Base-by-base conservation (phyloP, 30 jellyfish, hydroid and myxozoan species). In the Catostylus mosaicus region DNA sequence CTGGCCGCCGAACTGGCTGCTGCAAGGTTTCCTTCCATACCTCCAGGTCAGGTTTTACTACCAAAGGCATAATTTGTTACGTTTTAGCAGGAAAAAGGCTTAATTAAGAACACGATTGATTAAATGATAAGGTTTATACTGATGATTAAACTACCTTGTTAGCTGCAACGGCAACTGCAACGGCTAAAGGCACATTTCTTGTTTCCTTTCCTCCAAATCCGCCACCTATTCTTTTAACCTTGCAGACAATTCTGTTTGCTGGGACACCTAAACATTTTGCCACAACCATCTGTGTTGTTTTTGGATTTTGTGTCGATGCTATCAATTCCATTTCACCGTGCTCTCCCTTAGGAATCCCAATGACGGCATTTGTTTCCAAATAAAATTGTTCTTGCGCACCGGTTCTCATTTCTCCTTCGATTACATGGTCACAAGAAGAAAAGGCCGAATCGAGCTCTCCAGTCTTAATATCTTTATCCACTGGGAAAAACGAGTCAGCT, bases 171-270 rank as follows among this genome's bases (percentile, higher is more conserved):
- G 89, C 89, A 62, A 50, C 81, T 27, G 36, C 89, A 40, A 48
- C 82, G 0, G 76, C 57, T 18, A 79, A 7, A 4, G 89, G 89
- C 20, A 65, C 29, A 19, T 36, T 40, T 18, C 89, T 63, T 1
- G 89, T 62, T 43, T 79, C 89, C 35, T 79, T 79, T n/a, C 89
- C 89, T 31, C 80, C 88, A 37, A 77, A 77, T 43, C 80, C 88
- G 23, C 88, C 88, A 11, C 88, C 88, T 54, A 77, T 19, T 9
- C 88, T 36, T 29, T 77, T 77, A 67, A 77, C 78, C 45, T 29
- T 60, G 43, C 88, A 77, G n/a, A 77, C 68, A 59, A 77, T 36
- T 37, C 88, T 51, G 66, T 77, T 77, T 10, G 88, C 88, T 10
- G 89, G 89, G 20, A 79, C 82, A 20, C 82, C 82, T 35, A 79